Base-by-base conservation (phyloP, 2,888 invertebrate genomes). In the Pammene fasciana region DNA sequence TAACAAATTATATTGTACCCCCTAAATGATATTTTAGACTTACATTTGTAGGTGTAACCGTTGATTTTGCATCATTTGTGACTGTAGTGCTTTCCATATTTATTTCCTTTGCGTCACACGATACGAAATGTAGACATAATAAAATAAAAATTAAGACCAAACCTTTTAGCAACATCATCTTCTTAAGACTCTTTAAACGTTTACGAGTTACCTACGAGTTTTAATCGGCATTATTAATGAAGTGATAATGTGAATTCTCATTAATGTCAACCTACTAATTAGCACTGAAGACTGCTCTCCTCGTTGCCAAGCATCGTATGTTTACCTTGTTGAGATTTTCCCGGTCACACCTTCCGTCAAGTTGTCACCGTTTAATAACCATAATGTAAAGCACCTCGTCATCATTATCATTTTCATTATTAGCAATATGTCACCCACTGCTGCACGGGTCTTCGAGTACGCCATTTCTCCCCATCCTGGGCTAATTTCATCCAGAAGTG, bases 111-210 rank as follows among this genome's bases (percentile, higher is more conserved):
- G 14, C 26, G 59, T 34, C 26, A 59, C 45, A 59, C 5, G 45
- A n/a, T 9, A 59, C 5, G 9, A 59, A 18, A 45, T 14, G 10
- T 26, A 7, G 34, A 14, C 18, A 13, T 8, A n/a, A 34, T 0
- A 59, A 46, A 34, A 59, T 14, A 6, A 45, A 26, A 9, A 59
- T 45, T 59, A 59, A 13, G 5, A 14, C 45, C 26, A 26, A 34
- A 34, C n/a, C 45, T 14, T 59, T 59, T 14, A 59, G 26, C 45
- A 59, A n/a, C 59, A 59, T 46, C 45, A 54, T 54, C 10, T 59
- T 10, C 9, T 55, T 14, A 10, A 14, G 5, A 10, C 11, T 43
- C 38, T 26, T 1, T 26, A 38, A 38, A 38, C 38, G 43, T 10
- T 11, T 38, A 38, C 38, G 6, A 9, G 43, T 43, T 9, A 11